Evolutionary conservation across 2,888 invertebrate genomes (phyloP).

Genomic region (Drosophila yooni): DNA sequence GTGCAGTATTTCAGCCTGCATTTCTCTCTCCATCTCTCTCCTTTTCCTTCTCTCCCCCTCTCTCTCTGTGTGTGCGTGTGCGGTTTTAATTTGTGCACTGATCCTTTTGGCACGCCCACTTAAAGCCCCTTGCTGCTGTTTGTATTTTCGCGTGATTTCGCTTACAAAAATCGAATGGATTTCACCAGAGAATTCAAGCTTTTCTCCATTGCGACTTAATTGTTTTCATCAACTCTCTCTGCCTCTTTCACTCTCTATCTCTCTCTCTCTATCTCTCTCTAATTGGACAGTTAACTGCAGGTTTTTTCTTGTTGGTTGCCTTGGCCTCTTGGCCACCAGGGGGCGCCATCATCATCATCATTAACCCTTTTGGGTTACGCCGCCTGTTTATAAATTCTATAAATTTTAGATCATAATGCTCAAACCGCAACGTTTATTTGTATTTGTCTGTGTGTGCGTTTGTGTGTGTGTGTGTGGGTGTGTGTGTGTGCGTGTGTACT

Average conservation of each 20-base stretch:
- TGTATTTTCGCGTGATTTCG: slow-evolving; percentile 65
- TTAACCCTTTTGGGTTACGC: slow-evolving; percentile 62
- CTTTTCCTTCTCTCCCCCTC: neutral
- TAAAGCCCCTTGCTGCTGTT: slow-evolving; percentile 31
- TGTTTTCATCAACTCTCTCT: slow-evolving; percentile 38
- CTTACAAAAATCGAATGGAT: slow-evolving; percentile 52
- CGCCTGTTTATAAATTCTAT: slow-evolving; percentile 74
- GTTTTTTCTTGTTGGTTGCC: slow-evolving; percentile 14
- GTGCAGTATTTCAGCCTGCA: slow-evolving; percentile 17
- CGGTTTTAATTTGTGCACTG: slow-evolving; percentile 73
- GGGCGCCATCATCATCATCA: slow-evolving; percentile 31
- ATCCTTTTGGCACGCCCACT: slow-evolving; percentile 50
- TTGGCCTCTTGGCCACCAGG: slow-evolving; percentile 43
- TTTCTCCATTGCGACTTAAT: slow-evolving; percentile 47
- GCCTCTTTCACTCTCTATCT: slow-evolving; percentile 1
- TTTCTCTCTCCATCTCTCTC: neutral
- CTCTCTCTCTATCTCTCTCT: neutral
- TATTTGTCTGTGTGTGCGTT: slow-evolving; percentile 26
- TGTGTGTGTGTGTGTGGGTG: slow-evolving; percentile 22
- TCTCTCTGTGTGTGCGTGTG: slow-evolving; percentile 58
- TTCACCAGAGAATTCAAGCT: neutral
- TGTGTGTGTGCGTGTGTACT: slow-evolving; percentile 24
- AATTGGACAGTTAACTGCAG: slow-evolving; percentile 11
- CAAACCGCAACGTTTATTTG: slow-evolving; percentile 29
- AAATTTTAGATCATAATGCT: slow-evolving; percentile 78